phyloP scores from a whole-genome alignment of 2,113 vertebrate species.

The Psittacus erithacus region DNA sequence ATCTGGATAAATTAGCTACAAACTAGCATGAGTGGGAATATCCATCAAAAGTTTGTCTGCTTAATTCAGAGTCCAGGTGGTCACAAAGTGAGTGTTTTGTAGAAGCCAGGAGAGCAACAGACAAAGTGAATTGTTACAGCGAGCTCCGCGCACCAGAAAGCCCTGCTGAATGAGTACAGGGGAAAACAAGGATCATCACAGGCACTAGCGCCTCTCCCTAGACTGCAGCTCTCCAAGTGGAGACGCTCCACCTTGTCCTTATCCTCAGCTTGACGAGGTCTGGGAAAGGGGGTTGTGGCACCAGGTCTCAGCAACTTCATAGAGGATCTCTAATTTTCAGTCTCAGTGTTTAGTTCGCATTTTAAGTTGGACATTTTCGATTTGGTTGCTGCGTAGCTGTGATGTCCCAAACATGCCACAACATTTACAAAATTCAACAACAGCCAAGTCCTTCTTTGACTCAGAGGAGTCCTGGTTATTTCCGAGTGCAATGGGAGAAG shows the following conservation, averaged over 20 bases:
- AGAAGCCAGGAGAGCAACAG: not conserved
- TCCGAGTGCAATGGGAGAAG: not conserved
- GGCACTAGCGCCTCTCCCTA: not conserved
- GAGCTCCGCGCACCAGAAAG: not conserved
- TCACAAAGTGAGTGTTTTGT: not conserved
- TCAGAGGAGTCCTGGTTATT: not conserved
- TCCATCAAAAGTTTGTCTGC: not conserved
- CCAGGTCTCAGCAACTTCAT: not conserved
- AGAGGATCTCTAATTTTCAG: not conserved
- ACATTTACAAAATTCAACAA: not conserved
- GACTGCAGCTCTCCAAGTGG: not conserved
- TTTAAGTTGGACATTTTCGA: not conserved
- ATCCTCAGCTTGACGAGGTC: not conserved
- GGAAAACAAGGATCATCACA: not conserved
- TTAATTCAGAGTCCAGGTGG: not conserved
- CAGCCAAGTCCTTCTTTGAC: not conserved
- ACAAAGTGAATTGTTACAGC: not conserved
- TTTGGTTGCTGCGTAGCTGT: not conserved
- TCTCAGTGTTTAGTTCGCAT: not conserved
- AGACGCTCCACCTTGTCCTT: not conserved
- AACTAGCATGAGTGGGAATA: not conserved
- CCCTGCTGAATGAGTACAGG: not conserved
- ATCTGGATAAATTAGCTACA: not conserved
- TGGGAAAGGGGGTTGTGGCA: not conserved
- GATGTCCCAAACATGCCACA: not conserved